Evolutionary conservation across 2,113 vertebrate genomes (phyloP), one percentile per base, ranked within the genome.

Genomic region (Bubalus kerabau): DNA sequence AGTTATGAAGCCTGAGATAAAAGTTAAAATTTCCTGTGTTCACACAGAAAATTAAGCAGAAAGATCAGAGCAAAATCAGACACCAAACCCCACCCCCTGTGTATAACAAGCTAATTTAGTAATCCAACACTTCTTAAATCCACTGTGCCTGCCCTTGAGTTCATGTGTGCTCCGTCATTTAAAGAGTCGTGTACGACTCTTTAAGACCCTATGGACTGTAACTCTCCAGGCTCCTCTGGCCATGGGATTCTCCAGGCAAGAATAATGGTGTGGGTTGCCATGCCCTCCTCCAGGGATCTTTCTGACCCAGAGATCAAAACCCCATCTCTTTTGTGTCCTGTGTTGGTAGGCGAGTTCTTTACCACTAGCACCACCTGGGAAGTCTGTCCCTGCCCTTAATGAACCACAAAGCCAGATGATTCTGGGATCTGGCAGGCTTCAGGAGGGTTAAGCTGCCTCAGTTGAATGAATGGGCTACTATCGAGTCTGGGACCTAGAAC

Each of bases 141-240:
- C 24, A 36, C 52, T 59, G 30, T 10, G 17, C 40, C 23, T 89
- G 26, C 16, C 64, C 43, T 89, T 48, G 71, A 40, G 36, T 43
- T 6, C 36, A 40, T 14, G 21, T 1, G 0, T 74, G 36, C 67
- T 43, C 17, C 0, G 0, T 14, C 71, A 43, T 12, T 76, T 43
- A 21, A 59, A 57, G 57, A 23, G n/a, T 40, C 5, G 0, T 71
- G n/a, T 36, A 21, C 1, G 19, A 40, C 19, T 43, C 40, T 76
- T 74, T 24, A 43, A 43, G 12, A 43, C 71, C 6, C 40, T 76
- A 8, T 43, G 71, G 40, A 26, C 71, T 14, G 10, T 76, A 76
- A 40, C 40, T 24, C 23, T 24, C 40, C 2, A 76, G 71, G 71
- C 71, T 76, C 71, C 40, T 76, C 71, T 76, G 40, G 26, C 71